A percentile compares a stretch with the other conserved stretches of the same genome.
Evolutionary conservation across 2,113 vertebrate genomes (phyloP).

Genomic region (Puffinus mauretanicus): DNA sequence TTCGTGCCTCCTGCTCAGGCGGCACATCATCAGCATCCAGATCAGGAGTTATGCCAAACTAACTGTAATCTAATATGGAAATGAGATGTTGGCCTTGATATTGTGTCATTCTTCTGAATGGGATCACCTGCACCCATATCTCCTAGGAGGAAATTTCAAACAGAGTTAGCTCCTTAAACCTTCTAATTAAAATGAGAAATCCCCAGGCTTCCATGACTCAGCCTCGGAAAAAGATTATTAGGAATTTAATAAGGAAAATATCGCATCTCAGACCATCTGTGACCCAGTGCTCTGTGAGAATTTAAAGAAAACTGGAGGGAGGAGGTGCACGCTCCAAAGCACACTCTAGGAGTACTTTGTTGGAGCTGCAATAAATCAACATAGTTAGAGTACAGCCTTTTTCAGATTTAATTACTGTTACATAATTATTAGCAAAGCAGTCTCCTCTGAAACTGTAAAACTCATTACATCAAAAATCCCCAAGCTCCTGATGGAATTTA

Average conservation of each 20-base stretch:
- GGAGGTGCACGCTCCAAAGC: conserved; percentile 77
- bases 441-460: conserved; percentile 86
- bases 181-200: conserved; percentile 99
- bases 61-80: conserved; percentile 93
- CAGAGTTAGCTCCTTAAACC: conserved; percentile 97
- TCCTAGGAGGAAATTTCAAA: conserved; percentile 88
- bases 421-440: conserved; percentile 91
- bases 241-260: conserved; percentile 99
- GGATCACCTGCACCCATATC: conserved; percentile 90
- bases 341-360: conserved; percentile 80
- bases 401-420: conserved; percentile 93
- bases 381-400: conserved; percentile 87
- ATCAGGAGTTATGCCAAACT: conserved; percentile 85
- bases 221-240: conserved; percentile 97
- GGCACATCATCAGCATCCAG: conserved; percentile 72
- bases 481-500: conserved; percentile 84
- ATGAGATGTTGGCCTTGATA: conserved; percentile 86
- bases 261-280: conserved; percentile 96
- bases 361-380: conserved; percentile 86
- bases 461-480: conserved; percentile 87
- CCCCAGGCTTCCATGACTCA: conserved; percentile 93
- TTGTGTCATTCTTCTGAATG: conserved; percentile 85
- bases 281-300: conserved; percentile 91
- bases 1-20: conserved; percentile 66
- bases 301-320: conserved; percentile 89